phyloP scores from a whole-genome alignment of 2,888 invertebrate genomes.

The Aspidiotus destructor region DNA sequence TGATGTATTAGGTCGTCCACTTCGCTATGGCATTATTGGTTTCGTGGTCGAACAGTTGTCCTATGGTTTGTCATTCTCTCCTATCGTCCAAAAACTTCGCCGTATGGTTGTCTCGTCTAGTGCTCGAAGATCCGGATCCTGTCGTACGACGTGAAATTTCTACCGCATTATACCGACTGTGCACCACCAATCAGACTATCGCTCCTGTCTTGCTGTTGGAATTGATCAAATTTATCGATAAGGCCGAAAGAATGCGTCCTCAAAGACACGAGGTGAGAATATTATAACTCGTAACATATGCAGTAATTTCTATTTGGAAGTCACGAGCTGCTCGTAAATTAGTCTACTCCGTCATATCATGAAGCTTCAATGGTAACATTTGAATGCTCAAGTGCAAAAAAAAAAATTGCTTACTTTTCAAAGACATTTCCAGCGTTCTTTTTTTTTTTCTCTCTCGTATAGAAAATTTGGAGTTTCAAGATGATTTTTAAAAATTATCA shows the following conservation, averaged over 20 bases:
- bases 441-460: too few species aligned
- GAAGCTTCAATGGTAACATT: too few species aligned
- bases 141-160: conserved; percentile 83
- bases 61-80: conserved; percentile 62
- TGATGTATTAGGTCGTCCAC: conserved; percentile 58
- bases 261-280: conserved; percentile 45
- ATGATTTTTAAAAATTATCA: too few species aligned
- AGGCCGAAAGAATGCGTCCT: conserved; percentile 77
- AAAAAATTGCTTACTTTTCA: too few species aligned
- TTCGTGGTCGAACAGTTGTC: conserved; percentile 83
- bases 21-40: conserved; percentile 86
- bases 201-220: conserved; percentile 63
- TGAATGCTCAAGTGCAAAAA: too few species aligned
- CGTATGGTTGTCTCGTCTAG: conserved; percentile 69
- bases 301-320: background rate
- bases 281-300: background rate
- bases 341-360: background rate
- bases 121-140: conserved; percentile 87
- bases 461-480: too few species aligned
- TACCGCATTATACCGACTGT: conserved; percentile 78
- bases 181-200: conserved; percentile 40
- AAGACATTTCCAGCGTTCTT: too few species aligned
- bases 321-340: conserved; percentile 2
- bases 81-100: conserved; percentile 60
- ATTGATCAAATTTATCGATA: conserved; percentile 66